These are phyloP conservation scores for Solen grandis DNA, from an alignment of 1,140 invertebrate genomes.

Conservation along the genomic window DNA sequence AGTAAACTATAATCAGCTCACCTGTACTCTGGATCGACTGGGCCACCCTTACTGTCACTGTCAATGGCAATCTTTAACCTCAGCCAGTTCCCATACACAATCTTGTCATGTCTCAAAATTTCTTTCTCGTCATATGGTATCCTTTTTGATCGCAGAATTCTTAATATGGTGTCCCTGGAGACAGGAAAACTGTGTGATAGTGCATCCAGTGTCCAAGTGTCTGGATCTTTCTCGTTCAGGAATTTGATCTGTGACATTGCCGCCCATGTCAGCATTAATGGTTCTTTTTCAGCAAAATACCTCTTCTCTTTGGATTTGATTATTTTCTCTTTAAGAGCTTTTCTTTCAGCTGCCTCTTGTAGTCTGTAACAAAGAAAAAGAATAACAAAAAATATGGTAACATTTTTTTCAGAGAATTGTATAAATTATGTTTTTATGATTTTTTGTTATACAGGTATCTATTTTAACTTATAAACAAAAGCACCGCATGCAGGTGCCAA, in stretches of 20 bases:
- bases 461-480: no score
- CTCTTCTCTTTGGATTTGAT: conserved; percentile 28
- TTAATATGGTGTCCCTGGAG: neutral
- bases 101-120: conserved; percentile 23
- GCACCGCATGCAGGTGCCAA: no score
- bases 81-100: conserved; percentile 21
- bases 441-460: no score
- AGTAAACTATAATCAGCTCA: neutral
- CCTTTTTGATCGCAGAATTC: conserved; percentile 10
- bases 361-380: no score
- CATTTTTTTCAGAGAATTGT: no score
- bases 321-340: conserved; percentile 28
- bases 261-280: conserved; percentile 41
- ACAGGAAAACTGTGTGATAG: conserved; percentile 38
- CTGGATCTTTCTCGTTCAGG: conserved; percentile 27
- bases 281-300: neutral
- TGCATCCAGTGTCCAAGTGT: conserved; percentile 43
- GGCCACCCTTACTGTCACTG: neutral
- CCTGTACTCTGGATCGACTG: conserved; percentile 40
- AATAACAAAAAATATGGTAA: no score
- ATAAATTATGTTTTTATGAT: no score
- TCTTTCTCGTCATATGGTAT: conserved; percentile 15
- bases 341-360: neutral
- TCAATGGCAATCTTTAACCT: neutral
- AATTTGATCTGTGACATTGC: conserved; percentile 36